Evolutionary conservation across 2,888 invertebrate species (phyloP).

Genomic region (Eulithis prunata): DNA sequence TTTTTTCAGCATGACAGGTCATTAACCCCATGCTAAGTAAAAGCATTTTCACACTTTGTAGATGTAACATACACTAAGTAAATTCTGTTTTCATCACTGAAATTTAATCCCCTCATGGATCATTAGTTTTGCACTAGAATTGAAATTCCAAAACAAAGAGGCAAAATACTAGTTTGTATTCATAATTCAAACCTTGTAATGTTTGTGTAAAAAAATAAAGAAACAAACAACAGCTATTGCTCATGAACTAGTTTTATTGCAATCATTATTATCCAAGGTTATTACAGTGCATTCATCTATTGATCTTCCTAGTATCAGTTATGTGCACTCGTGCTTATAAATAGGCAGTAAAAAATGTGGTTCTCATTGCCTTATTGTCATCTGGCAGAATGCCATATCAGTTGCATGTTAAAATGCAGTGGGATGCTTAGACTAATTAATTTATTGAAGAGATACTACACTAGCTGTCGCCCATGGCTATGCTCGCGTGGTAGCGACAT

Average conservation of each 20-base stretch:
- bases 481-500: no score
- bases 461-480: no score
- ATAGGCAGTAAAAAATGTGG: slow-evolving; percentile 27
- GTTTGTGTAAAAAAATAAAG: background rate
- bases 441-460: background rate
- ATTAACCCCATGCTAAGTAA: no score
- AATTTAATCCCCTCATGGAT: no score
- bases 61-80: no score
- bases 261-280: slow-evolving; percentile 39
- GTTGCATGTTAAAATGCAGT: slow-evolving; percentile 7
- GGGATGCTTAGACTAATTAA: background rate
- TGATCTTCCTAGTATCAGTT: slow-evolving; percentile 36
- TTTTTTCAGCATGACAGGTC: no score
- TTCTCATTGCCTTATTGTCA: slow-evolving; percentile 37
- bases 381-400: slow-evolving; percentile 32
- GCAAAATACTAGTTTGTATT: no score
- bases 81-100: no score
- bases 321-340: slow-evolving; percentile 20
- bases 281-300: slow-evolving; percentile 45
- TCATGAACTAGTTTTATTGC: slow-evolving; percentile 28
- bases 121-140: no score
- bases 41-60: no score
- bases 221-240: slow-evolving; percentile 5
- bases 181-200: background rate
- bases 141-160: no score